Base-by-base conservation (phyloP, 2,888 invertebrate genomes). In the Nasonia oneida region DNA sequence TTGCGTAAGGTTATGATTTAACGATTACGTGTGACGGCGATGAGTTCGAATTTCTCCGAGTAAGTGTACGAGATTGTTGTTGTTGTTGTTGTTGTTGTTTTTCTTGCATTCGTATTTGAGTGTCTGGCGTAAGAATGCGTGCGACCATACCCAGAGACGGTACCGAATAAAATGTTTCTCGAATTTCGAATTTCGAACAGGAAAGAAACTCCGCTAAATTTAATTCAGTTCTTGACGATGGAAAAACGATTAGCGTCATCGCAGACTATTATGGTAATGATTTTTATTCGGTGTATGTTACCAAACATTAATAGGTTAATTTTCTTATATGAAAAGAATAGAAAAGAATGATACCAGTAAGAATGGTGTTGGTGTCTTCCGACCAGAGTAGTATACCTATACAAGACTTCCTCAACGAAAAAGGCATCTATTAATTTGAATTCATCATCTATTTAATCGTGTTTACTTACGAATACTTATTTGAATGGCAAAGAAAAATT, bases 1-100 rank as follows among this genome's bases (percentile, higher is more conserved):
- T 83, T 89, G 82, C 88, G 89, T 78, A 81, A 73, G 64, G 33
- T n/a, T 15, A 61, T 37, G 33, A 61, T 77, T 15, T n/a, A 23
- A 61, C 23, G 57, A 61, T 61, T 61, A 57, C 3, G 42, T 12
- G 39, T 15, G 14, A 64, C 29, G 50, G 50, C 50, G 67, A 67
- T 67, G 67, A 70, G 57, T 42, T 77, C 1, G 64, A 78, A 18
- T 79, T 47, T 18, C 33, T 10, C 42, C 33, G 50, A 47, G 12
- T 79, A 42, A 79, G 33, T 42, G 73, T 73, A 67, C 18, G 47
- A 70, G 78, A 33, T 61, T 61, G 57, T 61, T 61, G 29, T 29
- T 29, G 50, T 50, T 18, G 18, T 39, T 18, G 18, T 39, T 23
- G 23, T 23, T 37, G 67, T 23, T 67, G 18, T 23, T 78, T 79